Evolutionary conservation across 1,140 invertebrate species (phyloP), one percentile per base, ranked within the genome.

Genomic region (Listronotus oregonensis): DNA sequence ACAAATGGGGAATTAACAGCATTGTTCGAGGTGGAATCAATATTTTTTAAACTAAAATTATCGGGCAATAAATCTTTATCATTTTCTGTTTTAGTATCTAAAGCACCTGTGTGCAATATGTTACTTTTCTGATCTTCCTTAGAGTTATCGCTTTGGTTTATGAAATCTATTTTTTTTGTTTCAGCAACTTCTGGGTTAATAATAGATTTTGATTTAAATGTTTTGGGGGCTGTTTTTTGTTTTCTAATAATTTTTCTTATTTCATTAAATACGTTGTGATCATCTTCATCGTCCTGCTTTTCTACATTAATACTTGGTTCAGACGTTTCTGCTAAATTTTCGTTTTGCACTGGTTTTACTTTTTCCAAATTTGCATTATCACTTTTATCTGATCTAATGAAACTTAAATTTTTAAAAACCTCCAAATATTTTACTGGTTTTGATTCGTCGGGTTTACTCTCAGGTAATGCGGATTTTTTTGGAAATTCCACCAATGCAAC

Each of bases 1-100:
- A 75, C 58, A 68, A 77, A 77, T 1, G 73, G 73, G 9, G 75
- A 75, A 57, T 72, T 70, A 50, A 50, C 15, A 47, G 21, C 15
- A 15, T 21, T 14, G 31, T 18, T 21, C 14, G 32, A 47, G 11
- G 11, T 15, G 11, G 11, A 7, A 18, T 32, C 10, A 31, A 31
- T 58, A 39, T 65, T 37, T 37, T 3, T 37, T 37, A 37, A 37
- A 37, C n/a, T n/a, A n/a, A n/a, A n/a, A n/a, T n/a, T n/a, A n/a
- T n/a, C n/a, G n/a, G n/a, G n/a, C n/a, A n/a, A n/a, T n/a, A n/a
- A n/a, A n/a, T n/a, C n/a, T n/a, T 10, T 8, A 4, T 37, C 7
- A 37, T 10, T 37, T 9, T 37, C 34, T 37, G 34, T 3, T 10
- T 37, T 8, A 37, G 2, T 7, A 37, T 37, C 8, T 37, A 12